A percentile compares a stretch with the other conserved stretches of the same genome.
phyloP scores from a whole-genome alignment of 2,888 invertebrate genomes.

The Dolichopus griseipennis region DNA sequence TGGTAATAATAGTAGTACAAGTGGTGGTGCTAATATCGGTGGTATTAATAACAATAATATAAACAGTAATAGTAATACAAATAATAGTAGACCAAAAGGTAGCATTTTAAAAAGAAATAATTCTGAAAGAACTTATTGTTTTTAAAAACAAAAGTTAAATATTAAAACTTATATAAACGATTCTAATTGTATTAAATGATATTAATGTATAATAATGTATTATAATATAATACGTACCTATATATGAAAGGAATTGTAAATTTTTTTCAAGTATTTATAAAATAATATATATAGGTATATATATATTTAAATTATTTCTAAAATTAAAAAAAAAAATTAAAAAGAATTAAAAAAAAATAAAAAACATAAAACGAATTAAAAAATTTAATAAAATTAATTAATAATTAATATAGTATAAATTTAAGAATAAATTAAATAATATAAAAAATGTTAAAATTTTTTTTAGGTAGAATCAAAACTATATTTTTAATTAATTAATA shows the following conservation, averaged over 20 bases:
- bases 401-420: no score
- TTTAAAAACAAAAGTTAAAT: conserved; percentile 19
- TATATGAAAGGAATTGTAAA: not conserved
- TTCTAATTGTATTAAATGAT: not conserved
- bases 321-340: not conserved
- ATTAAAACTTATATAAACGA: no score
- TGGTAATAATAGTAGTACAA: not conserved
- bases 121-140: conserved; percentile 25
- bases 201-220: not conserved
- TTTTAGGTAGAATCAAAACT: not conserved
- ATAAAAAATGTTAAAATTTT: no score
- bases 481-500: not conserved
- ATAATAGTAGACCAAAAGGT: conserved; percentile 7
- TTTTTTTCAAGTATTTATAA: not conserved
- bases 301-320: no score
- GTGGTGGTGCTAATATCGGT: not conserved
- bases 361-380: not conserved
- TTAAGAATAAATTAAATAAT: no score
- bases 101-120: conserved; percentile 18
- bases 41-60: not conserved
- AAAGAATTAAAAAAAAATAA: not conserved
- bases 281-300: no score
- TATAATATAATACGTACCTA: not conserved
- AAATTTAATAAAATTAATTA: not conserved
- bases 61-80: not conserved